Evolutionary conservation across 2,113 vertebrate genomes (phyloP).

Genomic region (Phaethon lepturus): DNA sequence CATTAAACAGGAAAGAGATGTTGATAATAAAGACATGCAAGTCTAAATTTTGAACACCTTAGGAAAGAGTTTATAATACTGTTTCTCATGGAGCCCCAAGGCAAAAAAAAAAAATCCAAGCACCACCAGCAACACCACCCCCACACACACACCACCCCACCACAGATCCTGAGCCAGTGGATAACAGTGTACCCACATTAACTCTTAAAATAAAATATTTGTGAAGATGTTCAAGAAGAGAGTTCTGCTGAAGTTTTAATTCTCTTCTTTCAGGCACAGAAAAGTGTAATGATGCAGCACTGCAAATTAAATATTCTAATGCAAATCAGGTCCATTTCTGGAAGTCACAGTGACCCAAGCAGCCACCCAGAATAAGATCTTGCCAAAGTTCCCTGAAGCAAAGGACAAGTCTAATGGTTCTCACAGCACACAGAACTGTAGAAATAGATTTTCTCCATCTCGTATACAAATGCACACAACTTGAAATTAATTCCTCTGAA

Average conservation of each 20-base stretch:
- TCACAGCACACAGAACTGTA: not conserved
- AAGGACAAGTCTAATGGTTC: not conserved
- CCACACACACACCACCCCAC: fast-evolving
- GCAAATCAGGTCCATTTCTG: conserved; percentile 1
- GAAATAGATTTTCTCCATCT: not conserved
- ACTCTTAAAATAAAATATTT: not conserved
- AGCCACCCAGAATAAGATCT: conserved; percentile 20
- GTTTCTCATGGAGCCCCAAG: not conserved
- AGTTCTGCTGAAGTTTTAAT: not conserved
- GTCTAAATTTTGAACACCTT: not conserved
- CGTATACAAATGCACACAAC: not conserved
- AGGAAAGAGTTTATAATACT: not conserved
- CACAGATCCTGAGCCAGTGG: not conserved
- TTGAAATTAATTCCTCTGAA: not conserved
- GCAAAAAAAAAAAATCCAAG: not conserved
- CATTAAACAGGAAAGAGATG: not conserved
- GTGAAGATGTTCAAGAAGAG: not conserved
- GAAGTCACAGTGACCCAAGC: not conserved
- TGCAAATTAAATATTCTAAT: conserved; percentile 41
- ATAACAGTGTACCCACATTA: not conserved
- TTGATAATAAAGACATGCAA: not conserved
- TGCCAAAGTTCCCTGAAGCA: not conserved
- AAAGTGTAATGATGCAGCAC: not conserved
- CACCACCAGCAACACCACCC: fast-evolving
- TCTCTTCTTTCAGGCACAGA: not conserved